Evolutionary conservation across 2,888 invertebrate species (phyloP).

Genomic region (Machimus rusticus): DNA sequence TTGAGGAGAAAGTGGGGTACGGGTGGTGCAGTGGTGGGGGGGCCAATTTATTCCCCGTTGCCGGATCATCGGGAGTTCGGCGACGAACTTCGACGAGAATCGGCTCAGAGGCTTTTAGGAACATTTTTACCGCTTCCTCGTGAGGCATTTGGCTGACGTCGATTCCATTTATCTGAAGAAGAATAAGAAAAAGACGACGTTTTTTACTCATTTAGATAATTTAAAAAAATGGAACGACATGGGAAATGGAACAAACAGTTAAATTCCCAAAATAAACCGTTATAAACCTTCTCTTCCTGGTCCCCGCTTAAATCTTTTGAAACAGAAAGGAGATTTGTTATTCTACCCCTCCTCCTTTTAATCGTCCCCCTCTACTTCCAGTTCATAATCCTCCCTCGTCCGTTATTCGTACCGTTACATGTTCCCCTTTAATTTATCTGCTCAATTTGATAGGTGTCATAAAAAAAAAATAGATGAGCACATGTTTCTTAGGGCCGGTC

Average conservation of each 20-base stretch:
- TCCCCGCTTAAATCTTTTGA: neutral
- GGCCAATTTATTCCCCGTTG: neutral
- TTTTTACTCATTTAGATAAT: neutral
- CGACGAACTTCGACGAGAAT: slow-evolving; percentile 69
- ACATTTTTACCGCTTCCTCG: slow-evolving; percentile 69
- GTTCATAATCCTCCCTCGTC: neutral
- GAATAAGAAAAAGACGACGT: neutral
- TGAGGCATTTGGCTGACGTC: slow-evolving; percentile 70
- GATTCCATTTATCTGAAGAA: slow-evolving; percentile 67
- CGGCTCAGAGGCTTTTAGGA: slow-evolving; percentile 68
- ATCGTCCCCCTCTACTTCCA: neutral
- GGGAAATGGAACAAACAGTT: too few species aligned
- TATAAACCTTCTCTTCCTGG: neutral
- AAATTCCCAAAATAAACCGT: neutral
- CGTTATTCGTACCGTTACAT: neutral
- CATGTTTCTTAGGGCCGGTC: neutral
- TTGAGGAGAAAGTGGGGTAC: neutral
- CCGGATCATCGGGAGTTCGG: slow-evolving; percentile 50
- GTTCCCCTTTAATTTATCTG: neutral
- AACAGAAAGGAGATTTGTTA: neutral
- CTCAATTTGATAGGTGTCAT: neutral
- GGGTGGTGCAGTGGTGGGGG: neutral
- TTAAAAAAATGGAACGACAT: neutral
- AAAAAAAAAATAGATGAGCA: neutral
- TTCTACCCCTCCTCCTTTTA: neutral